phyloP scores from a whole-genome alignment of 2,888 invertebrate species.

The Dorcus hopei region DNA sequence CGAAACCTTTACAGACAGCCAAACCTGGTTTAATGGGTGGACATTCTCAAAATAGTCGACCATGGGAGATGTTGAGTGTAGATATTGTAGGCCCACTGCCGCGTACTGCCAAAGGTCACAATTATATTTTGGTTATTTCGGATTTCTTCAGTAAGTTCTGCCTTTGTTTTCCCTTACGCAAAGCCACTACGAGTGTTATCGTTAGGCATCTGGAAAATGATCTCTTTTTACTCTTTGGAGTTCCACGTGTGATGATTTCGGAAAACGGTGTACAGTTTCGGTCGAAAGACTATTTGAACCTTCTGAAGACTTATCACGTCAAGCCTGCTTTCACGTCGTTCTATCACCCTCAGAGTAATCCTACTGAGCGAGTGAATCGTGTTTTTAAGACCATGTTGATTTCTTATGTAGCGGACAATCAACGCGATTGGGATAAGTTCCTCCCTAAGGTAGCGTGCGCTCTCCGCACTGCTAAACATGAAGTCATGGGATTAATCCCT shows the following conservation, averaged over 20 bases:
- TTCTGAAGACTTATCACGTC: no score
- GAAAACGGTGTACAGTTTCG: conserved; percentile 22
- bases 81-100: conserved; percentile 23
- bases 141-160: neutral
- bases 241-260: conserved; percentile 24
- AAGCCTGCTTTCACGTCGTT: no score
- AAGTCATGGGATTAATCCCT: no score
- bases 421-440: no score
- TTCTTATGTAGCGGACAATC: no score
- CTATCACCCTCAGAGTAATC: no score
- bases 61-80: conserved; percentile 19
- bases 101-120: neutral
- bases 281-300: no score
- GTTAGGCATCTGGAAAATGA: conserved; percentile 21
- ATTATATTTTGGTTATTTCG: no score
- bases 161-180: conserved; percentile 14
- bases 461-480: no score
- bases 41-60: neutral
- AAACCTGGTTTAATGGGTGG: conserved; percentile 25
- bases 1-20: conserved; percentile 22
- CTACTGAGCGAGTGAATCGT: no score
- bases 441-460: no score
- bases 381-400: no score
- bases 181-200: conserved; percentile 13
- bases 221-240: conserved; percentile 30